Percentiles rank a stretch among this genome's conserved stretches.
Evolutionary conservation across 2,113 vertebrate genomes (phyloP).

Genomic region (Pelusios castaneus): DNA sequence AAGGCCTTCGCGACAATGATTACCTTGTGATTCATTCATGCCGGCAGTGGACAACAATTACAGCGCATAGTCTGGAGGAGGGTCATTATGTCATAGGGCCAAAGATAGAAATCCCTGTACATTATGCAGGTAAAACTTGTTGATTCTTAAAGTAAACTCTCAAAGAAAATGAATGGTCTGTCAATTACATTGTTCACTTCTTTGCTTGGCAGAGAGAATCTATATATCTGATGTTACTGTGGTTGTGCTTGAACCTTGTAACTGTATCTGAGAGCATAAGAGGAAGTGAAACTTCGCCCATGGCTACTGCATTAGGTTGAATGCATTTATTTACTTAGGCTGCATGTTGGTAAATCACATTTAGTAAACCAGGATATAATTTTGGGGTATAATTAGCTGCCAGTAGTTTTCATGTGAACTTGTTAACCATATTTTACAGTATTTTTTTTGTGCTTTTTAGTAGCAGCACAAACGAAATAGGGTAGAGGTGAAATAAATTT

Average conservation of each 20-base stretch:
- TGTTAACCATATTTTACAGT: slow-evolving; percentile 6
- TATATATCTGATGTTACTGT: not conserved
- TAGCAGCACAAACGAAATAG: not conserved
- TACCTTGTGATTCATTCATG: slow-evolving; percentile 98
- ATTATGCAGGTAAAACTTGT: slow-evolving; percentile 92
- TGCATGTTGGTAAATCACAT: rapidly evolving
- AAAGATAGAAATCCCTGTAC: slow-evolving; percentile 99
- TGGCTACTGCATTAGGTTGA: not conserved
- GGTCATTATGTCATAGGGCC: slow-evolving; percentile 99
- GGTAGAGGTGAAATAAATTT: not conserved
- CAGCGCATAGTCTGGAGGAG: slow-evolving; percentile 97
- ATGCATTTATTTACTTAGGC: not conserved
- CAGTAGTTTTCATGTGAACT: not conserved
- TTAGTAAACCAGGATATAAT: not conserved
- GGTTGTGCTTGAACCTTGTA: not conserved
- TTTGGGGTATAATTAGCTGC: not conserved
- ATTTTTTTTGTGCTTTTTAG: not conserved
- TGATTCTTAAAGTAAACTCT: not conserved
- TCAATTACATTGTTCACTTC: not conserved
- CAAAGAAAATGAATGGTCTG: not conserved
- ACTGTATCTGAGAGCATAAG: not conserved
- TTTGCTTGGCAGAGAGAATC: not conserved
- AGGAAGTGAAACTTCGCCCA: not conserved
- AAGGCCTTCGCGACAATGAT: slow-evolving; percentile 95
- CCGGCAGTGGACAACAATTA: slow-evolving; percentile 98